Base-by-base conservation (phyloP, 2,888 invertebrate genomes). In the Merodon equestris region DNA sequence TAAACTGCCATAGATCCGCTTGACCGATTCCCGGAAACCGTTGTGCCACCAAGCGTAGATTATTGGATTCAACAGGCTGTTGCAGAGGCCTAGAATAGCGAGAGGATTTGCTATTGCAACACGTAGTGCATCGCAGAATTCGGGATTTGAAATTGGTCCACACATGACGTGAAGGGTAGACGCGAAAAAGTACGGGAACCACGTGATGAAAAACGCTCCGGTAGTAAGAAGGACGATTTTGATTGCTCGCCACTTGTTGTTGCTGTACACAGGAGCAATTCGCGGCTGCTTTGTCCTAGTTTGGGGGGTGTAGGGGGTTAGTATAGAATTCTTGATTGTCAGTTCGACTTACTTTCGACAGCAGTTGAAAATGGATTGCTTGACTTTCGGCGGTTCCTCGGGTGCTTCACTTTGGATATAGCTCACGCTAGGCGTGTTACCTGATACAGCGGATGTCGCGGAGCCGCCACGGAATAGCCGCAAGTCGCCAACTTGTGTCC, bases 11-110 rank as follows among this genome's bases (percentile, higher is more conserved):
- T 60, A 82, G 0, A 85, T 83, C 56, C 82, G 82, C 38, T 72
- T 83, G 0, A 83, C 63, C 0, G 84, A 82, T 48, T 84, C 83
- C 83, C 92, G 89, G 83, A 93, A 93, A 0, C 93, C 92, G 85
- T 91, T 92, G 84, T 93, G 93, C 93, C 93, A 93, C 93, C 93
- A 93, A 0, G 92, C 93, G 83, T 93, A 93, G 81, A 93, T 92
- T 18, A 93, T 85, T 0, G 93, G 93, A 84, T 93, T 93, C 0
- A 93, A 83, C 50, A 93, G 84, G 82, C 92, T 92, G 83, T 93
- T 93, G 0, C 90, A 83, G 82, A 92, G 91, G 0, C 92, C 93
- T 50, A 93, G 85, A 19, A 91, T 90, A 0, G 91, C 91, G 45
- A 93, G 84, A 0, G 93, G 92, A 51, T 92, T 91, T 0, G 91